Percentiles rank a stretch among this genome's conserved stretches.
Evolutionary conservation across 2,113 vertebrate species (phyloP).

Genomic region (Paraplagusia blochii): DNA sequence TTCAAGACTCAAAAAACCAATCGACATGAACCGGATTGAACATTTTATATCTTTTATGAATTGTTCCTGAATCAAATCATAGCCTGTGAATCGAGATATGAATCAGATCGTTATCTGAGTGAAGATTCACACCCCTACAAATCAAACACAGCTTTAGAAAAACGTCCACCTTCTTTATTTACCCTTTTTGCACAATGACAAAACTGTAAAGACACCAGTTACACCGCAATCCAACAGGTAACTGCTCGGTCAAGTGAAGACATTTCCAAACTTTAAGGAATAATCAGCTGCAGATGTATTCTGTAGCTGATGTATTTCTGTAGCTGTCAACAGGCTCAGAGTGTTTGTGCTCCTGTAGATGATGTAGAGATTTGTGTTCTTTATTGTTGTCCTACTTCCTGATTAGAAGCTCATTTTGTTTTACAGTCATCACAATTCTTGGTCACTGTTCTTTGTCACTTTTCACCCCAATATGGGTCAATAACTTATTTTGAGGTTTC

Average conservation of each 20-base stretch:
- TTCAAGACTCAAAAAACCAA: no score
- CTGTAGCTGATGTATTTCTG: neutral
- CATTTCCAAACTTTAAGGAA: conserved; percentile 8
- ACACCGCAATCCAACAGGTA: conserved; percentile 1
- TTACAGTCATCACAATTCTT: conserved; percentile 4
- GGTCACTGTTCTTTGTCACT: conserved; percentile 18
- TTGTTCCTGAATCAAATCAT: no score
- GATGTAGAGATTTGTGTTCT: neutral
- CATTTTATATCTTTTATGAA: no score
- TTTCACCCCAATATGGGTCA: conserved; percentile 72
- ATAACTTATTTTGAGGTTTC: conserved; percentile 30
- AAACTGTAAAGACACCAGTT: neutral
- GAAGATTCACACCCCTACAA: neutral
- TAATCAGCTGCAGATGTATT: neutral
- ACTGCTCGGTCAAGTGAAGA: conserved; percentile 11
- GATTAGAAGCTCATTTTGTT: neutral
- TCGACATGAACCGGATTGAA: no score
- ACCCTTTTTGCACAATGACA: conserved; percentile 27
- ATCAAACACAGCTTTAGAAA: conserved; percentile 21
- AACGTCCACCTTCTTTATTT: conserved; percentile 23
- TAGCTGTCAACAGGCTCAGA: neutral
- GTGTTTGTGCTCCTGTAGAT: neutral
- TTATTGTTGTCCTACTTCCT: neutral
- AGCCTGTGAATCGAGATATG: no score
- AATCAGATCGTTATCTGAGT: no score